Evolutionary conservation across 2,113 vertebrate genomes (phyloP), one percentile per base, ranked within the genome.

Genomic region (Odontophorus gujanensis): DNA sequence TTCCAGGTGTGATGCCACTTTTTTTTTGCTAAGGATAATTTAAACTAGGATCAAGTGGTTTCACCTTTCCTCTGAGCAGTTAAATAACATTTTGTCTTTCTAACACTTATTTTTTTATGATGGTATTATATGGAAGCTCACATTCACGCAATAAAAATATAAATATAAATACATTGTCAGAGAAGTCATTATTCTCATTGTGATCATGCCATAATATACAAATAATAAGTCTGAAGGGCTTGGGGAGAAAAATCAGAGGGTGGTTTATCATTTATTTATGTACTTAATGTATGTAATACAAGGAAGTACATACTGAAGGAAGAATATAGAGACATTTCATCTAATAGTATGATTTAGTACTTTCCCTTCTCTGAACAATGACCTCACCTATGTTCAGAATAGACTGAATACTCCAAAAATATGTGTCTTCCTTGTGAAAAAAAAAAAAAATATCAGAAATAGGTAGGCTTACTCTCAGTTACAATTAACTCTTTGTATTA

Each of bases 231-330:
- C 25, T 86, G 61, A 90, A 81, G 40, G 45, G 47, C 32, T 90
- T 55, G 30, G 48, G 58, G 51, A 90, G 68, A 95, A 68, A 95
- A 88, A 89, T 69, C 59, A 81, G 80, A 69, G 61, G 30, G 47
- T 3, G 0, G 19, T 51, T 87, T 91, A 81, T 92, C 9, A 93
- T 95, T 92, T 95, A 92, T 95, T 96, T 95, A 82, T 89, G 87
- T 58, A 91, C 28, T 87, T 90, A 58, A 30, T 11, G 34, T 63
- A 85, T 11, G 34, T 63, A 85, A 34, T 65, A 80, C 0, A 2
- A 72, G 24, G 51, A 38, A 85, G 42, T 91, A 87, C 34, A 16
- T 72, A 51, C 43, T 94, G 73, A 92, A 92, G 65, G 61, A 92
- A 40, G 61, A 94, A 83, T 53, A 68, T 47, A 87, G 95, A 78